phyloP scores from a whole-genome alignment of 2,888 invertebrate species.

The Cetonia aurata region DNA sequence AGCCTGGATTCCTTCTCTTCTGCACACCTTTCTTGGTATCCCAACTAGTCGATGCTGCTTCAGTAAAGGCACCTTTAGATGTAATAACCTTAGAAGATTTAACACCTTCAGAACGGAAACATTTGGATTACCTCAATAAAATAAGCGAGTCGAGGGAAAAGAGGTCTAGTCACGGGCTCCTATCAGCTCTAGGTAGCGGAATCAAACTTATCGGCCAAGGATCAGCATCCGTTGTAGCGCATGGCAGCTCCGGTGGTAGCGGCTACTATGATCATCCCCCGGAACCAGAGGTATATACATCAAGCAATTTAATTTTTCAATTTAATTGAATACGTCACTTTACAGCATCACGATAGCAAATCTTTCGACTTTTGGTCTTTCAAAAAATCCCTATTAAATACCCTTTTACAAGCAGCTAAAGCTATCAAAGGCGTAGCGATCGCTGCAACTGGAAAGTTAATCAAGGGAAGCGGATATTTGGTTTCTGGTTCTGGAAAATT shows the following conservation, averaged over 20 bases:
- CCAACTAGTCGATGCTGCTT: conserved; percentile 49
- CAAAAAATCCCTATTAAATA: conserved; percentile 85
- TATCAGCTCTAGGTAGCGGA: conserved; percentile 67
- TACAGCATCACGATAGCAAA: conserved; percentile 58
- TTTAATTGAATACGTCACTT: background rate
- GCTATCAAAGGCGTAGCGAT: conserved; percentile 90
- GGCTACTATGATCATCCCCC: conserved; percentile 50
- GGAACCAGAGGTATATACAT: conserved; percentile 39
- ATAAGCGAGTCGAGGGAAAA: conserved; percentile 56
- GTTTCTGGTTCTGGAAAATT: conserved; percentile 75
- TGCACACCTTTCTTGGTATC: conserved; percentile 47
- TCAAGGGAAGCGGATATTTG: conserved; percentile 84
- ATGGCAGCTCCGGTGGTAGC: conserved; percentile 68
- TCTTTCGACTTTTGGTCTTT: conserved; percentile 73
- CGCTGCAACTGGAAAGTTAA: conserved; percentile 88
- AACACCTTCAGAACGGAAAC: conserved; percentile 55
- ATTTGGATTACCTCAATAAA: conserved; percentile 55
- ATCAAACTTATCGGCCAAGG: conserved; percentile 71
- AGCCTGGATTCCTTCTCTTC: conserved; percentile 54
- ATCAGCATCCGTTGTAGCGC: conserved; percentile 68
- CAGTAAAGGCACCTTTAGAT: conserved; percentile 57
- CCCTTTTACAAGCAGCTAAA: conserved; percentile 88
- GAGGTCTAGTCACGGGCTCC: conserved; percentile 66
- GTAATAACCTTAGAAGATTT: conserved; percentile 58
- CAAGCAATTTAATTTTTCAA: background rate